Conservation (phyloP, 2,113 vertebrate genomes). For the Antechinus stuartii region DNA sequence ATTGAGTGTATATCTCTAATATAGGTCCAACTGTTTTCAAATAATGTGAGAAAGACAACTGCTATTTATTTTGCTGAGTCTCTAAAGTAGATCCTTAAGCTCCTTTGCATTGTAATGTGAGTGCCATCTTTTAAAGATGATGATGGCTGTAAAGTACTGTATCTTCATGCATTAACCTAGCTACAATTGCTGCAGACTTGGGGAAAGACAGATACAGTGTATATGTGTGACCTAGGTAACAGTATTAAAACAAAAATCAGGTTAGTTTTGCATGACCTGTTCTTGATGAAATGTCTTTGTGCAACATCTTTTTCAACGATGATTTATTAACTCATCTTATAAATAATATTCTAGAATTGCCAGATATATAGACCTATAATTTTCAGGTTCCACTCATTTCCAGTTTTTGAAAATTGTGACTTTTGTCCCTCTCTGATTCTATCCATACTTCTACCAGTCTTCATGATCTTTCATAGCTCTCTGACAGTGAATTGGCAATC, state of each 20-base stretch:
- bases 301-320: neutral
- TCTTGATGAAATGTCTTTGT: neutral
- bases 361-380: neutral
- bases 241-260: neutral
- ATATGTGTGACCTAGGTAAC: neutral
- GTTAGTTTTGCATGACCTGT: neutral
- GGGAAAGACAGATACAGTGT: neutral
- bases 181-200: neutral
- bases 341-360: neutral
- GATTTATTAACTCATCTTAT: neutral
- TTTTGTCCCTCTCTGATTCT: neutral
- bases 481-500: no score
- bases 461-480: neutral
- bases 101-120: neutral
- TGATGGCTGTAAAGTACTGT: neutral
- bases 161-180: neutral
- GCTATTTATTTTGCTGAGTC: slow-evolving; percentile 4
- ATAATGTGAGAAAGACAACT: neutral
- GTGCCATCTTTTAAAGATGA: neutral
- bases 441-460: neutral
- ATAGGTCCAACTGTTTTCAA: neutral
- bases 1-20: neutral
- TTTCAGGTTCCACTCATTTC: neutral
- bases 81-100: neutral
- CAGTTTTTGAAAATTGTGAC: neutral